Evolutionary conservation across 2,113 vertebrate species (phyloP).

Genomic region (Tupaia tana): DNA sequence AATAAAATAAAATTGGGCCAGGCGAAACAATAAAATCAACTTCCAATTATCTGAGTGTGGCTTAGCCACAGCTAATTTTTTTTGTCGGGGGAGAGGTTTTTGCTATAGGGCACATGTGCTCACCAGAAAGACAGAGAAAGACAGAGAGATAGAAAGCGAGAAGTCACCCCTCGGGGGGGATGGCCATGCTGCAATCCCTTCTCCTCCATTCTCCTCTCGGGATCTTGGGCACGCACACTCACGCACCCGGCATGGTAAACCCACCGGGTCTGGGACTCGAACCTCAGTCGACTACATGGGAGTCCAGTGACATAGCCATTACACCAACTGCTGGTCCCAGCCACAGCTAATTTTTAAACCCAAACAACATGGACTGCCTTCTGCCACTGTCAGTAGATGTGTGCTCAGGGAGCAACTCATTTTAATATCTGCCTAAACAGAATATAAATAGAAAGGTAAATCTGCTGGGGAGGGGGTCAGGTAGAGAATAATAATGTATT

Average conservation of each 20-base stretch:
- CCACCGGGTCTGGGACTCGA: no score
- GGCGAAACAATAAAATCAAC: constrained; percentile 60
- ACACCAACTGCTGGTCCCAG: neutral
- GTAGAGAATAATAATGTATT: constrained; percentile 59
- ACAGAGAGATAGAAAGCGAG: no score
- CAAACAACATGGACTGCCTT: neutral
- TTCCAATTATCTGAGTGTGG: constrained; percentile 49
- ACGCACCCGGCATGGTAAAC: no score
- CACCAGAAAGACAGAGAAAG: no score
- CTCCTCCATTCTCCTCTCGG: no score
- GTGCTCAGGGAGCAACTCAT: constrained; percentile 51
- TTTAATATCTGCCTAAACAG: constrained; percentile 65
- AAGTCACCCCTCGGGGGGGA: no score
- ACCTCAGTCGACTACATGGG: no score
- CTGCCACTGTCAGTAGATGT: constrained; percentile 36
- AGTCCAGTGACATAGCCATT: no score
- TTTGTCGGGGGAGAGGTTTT: no score
- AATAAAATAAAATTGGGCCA: constrained; percentile 49
- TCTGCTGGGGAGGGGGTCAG: constrained; percentile 34
- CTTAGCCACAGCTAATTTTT: constrained; percentile 47
- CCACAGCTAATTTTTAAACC: constrained; percentile 59
- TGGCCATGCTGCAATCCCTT: no score
- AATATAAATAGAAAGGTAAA: constrained; percentile 67
- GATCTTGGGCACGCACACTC: no score
- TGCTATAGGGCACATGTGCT: no score